Evolutionary conservation across 2,113 vertebrate genomes (phyloP), one percentile per base, ranked within the genome.

Genomic region (Neotoma lepida): DNA sequence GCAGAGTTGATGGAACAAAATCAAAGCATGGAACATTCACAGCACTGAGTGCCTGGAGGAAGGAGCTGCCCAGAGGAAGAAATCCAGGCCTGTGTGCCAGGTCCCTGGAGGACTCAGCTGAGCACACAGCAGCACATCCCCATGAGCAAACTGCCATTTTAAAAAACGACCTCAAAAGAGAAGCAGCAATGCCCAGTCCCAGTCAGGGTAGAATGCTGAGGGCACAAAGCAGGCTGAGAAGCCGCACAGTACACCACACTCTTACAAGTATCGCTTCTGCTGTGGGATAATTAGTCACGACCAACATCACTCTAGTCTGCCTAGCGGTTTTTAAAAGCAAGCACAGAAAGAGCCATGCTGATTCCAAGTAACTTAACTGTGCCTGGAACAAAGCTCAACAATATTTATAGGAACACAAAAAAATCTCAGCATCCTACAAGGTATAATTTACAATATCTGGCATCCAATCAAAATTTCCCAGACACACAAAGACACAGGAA

Each of bases 381-480:
- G 44, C 70, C 87, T 9, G 9, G 30, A 93, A 91, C 54, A 95
- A 95, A 97, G 70, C 84, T 93, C 68, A 70, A 80, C 73, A 95
- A 61, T 91, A 64, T 95, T 97, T 93, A 95, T 64, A 97, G 74
- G 68, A 86, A 88, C 66, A 94, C 64, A 94, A 88, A 95, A 95
- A 95, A 90, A 51, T 94, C 44, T 82, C 87, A 87, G 12, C 73
- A 94, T 76, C 71, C 44, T 58, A 81, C 91, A 90, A 96, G 64
- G 92, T 93, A 92, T 78, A 95, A 97, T 96, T 96, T 96, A 95
- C 63, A 93, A 88, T 94, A 82, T 91, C 93, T 96, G 95, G 91
- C 94, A 96, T 61, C 81, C 93, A 95, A 88, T 95, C 96, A 96
- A 96, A 96, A 93, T 92, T 70, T 91, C 92, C 76, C 96, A 96